phyloP scores from a whole-genome alignment of 2,113 vertebrate species.

The Neolamprologus modestus region DNA sequence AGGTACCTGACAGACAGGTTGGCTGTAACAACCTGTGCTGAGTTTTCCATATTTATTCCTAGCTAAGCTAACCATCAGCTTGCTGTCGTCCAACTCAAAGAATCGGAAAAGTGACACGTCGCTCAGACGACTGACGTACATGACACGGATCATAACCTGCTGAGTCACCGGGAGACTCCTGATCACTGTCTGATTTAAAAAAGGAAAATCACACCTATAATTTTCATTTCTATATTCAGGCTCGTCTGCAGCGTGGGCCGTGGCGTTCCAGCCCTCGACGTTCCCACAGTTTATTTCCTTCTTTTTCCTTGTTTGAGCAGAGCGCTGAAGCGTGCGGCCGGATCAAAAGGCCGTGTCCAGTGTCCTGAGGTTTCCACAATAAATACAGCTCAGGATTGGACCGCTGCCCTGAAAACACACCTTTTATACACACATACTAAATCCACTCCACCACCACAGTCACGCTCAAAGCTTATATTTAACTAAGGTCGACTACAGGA shows the following conservation, averaged over 20 bases:
- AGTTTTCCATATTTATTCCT: background rate
- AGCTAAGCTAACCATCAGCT: background rate
- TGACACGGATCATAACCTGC: conserved; percentile 34
- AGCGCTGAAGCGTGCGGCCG: background rate
- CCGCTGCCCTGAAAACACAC: background rate
- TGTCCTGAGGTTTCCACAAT: background rate
- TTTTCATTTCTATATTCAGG: conserved; percentile 11
- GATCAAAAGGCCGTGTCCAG: conserved; percentile 37
- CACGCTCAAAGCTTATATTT: background rate
- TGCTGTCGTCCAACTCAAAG: background rate
- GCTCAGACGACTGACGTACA: background rate
- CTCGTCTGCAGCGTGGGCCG: conserved; percentile 7
- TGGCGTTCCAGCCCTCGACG: background rate
- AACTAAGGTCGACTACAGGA: background rate
- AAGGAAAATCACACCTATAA: conserved; percentile 10
- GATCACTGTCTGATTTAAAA: background rate
- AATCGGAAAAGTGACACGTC: background rate
- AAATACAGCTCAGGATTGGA: background rate
- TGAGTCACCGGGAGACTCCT: conserved; percentile 22
- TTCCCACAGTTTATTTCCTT: conserved; percentile 18
- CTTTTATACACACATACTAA: background rate
- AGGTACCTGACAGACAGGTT: background rate
- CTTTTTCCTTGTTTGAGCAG: conserved; percentile 3
- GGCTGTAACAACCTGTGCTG: background rate
- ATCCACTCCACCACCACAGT: background rate